Evolutionary conservation across 2,888 invertebrate genomes (phyloP).

Genomic region (Sinhomidia bicolor): DNA sequence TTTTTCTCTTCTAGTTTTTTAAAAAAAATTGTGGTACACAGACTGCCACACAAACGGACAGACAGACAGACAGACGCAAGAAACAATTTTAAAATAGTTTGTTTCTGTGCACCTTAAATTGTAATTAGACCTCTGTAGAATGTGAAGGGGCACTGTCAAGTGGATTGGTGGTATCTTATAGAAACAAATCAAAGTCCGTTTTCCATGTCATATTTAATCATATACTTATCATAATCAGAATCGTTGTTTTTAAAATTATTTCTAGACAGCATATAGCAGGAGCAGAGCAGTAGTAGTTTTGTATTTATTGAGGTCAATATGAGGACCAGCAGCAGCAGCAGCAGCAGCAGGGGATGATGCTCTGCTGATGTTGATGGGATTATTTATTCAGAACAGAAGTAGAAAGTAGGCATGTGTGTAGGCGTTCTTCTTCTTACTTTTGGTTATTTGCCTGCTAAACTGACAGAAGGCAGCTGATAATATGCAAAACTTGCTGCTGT

Average conservation of each 20-base stretch:
- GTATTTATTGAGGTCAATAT: slow-evolving; percentile 9
- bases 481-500: background rate
- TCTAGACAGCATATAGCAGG: background rate
- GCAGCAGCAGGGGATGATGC: background rate
- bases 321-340: background rate
- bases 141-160: background rate
- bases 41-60: background rate
- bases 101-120: too few relatives aligned
- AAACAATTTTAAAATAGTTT: too few relatives aligned
- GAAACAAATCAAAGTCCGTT: background rate
- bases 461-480: slow-evolving; percentile 13
- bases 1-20: too few relatives aligned
- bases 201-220: background rate
- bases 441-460: background rate
- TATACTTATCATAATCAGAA: slow-evolving; percentile 9
- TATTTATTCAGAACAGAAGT: background rate
- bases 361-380: background rate
- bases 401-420: background rate
- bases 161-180: background rate
- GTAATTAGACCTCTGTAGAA: too few relatives aligned
- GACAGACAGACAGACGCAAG: background rate
- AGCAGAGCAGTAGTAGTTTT: background rate
- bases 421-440: background rate
- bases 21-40: background rate
- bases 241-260: slow-evolving; percentile 14